phyloP scores from a whole-genome alignment of 2,113 vertebrate species.

The Tauraco erythrolophus region DNA sequence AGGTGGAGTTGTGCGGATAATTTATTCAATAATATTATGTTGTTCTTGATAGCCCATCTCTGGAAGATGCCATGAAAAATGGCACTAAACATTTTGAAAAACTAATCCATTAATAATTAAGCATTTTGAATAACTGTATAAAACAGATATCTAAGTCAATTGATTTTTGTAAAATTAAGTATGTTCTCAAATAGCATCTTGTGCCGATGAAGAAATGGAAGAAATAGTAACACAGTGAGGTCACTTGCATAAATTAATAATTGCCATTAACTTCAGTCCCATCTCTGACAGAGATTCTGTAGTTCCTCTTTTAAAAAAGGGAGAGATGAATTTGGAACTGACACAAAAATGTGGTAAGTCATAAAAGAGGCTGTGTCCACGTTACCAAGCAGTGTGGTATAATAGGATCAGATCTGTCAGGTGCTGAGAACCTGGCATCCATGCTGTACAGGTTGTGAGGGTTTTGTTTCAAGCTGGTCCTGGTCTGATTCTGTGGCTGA shows the following conservation, averaged over 20 bases:
- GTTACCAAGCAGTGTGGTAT: background rate
- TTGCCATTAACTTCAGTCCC: background rate
- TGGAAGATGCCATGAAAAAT: background rate
- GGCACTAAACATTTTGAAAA: background rate
- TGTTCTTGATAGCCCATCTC: background rate
- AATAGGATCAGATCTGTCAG: background rate
- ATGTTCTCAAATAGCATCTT: background rate
- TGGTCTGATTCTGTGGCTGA: background rate
- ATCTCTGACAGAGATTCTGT: background rate
- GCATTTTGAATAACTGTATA: background rate
- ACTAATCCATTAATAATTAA: background rate
- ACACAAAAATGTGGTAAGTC: background rate
- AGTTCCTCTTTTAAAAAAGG: background rate
- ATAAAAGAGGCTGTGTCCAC: background rate
- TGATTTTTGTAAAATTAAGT: background rate
- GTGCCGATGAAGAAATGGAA: background rate
- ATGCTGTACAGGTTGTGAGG: background rate
- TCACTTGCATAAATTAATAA: background rate
- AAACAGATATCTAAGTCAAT: background rate
- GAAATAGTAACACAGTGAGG: background rate
- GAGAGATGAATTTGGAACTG: background rate
- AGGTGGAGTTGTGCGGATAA: background rate
- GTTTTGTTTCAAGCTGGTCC: constrained; percentile 12
- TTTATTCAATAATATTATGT: background rate
- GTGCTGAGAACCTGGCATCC: background rate